A percentile compares a stretch with the other conserved stretches of the same genome.
These are phyloP conservation scores for Streptopelia turtur DNA, from an alignment of 2,797 vertebrate genomes.

Conservation along the genomic window DNA sequence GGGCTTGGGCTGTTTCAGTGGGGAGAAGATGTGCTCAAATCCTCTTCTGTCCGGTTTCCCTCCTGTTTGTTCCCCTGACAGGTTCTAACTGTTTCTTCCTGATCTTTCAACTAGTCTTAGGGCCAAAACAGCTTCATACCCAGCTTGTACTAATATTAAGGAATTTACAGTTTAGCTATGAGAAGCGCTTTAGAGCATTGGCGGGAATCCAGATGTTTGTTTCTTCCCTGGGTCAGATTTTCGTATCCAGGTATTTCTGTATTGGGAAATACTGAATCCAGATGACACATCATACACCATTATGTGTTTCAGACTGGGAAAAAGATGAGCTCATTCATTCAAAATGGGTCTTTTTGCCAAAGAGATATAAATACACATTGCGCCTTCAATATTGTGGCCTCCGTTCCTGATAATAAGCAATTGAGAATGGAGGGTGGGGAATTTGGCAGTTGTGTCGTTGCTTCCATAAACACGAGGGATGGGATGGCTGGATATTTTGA, in stretches of 20 bases:
- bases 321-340: neutral
- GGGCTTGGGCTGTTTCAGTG: fast-evolving
- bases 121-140: neutral
- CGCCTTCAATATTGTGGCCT: neutral
- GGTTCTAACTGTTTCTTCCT: neutral
- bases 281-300: neutral
- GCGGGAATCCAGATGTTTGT: neutral
- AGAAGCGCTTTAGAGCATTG: fast-evolving
- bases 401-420: neutral
- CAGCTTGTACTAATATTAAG: neutral
- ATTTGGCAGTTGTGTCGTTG: neutral
- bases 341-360: neutral
- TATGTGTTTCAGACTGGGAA: neutral
- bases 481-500: neutral
- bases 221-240: neutral
- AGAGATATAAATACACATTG: neutral
- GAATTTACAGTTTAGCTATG: fast-evolving
- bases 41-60: neutral
- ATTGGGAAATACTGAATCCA: neutral
- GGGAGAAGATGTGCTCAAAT: fast-evolving
- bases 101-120: neutral
- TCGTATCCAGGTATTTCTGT: neutral
- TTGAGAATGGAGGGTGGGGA: slow-evolving; percentile 20
- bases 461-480: neutral
- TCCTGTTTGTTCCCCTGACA: neutral